These are phyloP conservation scores for Chloropsis hardwickii DNA, from an alignment of 2,113 vertebrate genomes.

Conservation along the genomic window DNA sequence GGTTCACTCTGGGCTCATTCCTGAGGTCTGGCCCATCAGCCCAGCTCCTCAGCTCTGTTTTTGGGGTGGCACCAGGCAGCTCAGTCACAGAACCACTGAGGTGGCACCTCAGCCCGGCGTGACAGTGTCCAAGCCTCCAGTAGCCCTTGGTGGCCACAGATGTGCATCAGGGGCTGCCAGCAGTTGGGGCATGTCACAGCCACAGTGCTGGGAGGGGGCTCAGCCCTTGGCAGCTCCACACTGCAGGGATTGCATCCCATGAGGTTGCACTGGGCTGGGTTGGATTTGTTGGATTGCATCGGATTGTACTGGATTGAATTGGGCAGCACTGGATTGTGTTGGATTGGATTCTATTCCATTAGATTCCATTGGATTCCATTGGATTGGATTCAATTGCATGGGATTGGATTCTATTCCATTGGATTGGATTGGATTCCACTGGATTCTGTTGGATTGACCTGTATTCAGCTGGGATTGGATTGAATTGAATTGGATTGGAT, in stretches of 20 bases:
- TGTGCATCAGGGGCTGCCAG: accelerated
- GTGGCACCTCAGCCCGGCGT: accelerated
- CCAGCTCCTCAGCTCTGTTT: background rate
- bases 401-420: background rate
- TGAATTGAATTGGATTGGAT: background rate
- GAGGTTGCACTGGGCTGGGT: too few relatives aligned
- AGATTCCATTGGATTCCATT: accelerated
- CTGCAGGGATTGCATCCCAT: background rate
- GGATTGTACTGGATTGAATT: accelerated
- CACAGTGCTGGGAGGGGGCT: background rate
- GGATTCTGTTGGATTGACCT: too few relatives aligned
- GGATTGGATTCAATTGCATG: background rate
- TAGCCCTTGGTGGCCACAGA: background rate
- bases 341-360: too few relatives aligned
- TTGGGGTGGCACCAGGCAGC: background rate
- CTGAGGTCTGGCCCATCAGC: background rate
- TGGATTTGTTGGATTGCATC: too few relatives aligned
- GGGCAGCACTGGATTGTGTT: background rate
- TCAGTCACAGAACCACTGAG: background rate
- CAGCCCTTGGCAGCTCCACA: background rate
- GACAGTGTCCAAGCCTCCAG: background rate
- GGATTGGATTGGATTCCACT: too few relatives aligned
- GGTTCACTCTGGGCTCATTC: background rate
- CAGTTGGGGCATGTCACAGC: background rate
- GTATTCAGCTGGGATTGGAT: too few relatives aligned